phyloP scores from a whole-genome alignment of 2,113 vertebrate genomes.

The Thalassarche chlororhynchos region DNA sequence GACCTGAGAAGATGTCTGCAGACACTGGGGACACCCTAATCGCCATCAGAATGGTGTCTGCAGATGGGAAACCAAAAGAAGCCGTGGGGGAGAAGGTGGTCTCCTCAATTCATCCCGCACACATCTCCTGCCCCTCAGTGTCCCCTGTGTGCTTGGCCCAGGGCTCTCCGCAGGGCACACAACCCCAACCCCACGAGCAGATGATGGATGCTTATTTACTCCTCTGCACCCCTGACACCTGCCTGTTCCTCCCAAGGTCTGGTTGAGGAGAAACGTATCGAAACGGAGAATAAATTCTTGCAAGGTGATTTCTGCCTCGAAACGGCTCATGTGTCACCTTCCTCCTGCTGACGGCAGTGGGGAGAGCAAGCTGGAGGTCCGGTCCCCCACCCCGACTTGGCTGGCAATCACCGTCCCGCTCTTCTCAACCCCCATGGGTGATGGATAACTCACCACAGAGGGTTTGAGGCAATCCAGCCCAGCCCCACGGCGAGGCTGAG shows the following conservation, averaged over 20 bases:
- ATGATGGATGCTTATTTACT: background rate
- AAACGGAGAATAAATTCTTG: background rate
- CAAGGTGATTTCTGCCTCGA: background rate
- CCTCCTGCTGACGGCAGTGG: background rate
- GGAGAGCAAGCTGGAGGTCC: background rate
- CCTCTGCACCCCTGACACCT: background rate
- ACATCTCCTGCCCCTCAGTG: background rate
- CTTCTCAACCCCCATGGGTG: background rate
- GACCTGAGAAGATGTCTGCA: background rate
- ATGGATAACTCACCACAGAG: fast-evolving
- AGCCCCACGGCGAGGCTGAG: fast-evolving
- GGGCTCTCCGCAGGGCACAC: background rate
- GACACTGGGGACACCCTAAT: background rate
- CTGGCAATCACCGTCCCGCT: background rate
- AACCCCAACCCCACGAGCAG: background rate
- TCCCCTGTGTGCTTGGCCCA: fast-evolving
- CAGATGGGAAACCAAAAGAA: background rate
- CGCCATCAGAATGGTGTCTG: background rate
- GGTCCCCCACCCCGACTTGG: background rate
- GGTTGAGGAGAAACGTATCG: background rate
- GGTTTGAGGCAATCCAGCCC: background rate
- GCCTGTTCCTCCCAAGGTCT: background rate
- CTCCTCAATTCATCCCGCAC: background rate
- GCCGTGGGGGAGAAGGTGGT: background rate
- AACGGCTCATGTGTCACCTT: fast-evolving